phyloP scores from a whole-genome alignment of 2,797 vertebrate species.

The Potorous gilbertii region DNA sequence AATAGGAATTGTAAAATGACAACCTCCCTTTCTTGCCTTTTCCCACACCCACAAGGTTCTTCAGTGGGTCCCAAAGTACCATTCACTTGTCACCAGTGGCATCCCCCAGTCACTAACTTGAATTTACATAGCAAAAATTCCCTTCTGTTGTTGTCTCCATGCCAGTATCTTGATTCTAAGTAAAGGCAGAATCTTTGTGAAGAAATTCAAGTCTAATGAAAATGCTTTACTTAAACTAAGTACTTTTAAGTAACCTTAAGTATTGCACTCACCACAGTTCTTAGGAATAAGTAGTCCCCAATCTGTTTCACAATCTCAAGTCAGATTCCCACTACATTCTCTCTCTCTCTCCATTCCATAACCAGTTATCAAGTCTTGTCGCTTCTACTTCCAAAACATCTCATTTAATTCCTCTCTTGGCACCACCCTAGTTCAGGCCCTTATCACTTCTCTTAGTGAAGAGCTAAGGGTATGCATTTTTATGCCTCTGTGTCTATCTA shows the following conservation, averaged over 20 bases:
- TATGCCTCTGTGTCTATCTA: not conserved
- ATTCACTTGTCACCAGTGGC: not conserved
- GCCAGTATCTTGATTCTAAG: not conserved
- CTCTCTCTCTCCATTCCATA: not conserved
- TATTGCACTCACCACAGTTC: not conserved
- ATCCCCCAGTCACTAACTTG: not conserved
- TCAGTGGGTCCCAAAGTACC: not conserved
- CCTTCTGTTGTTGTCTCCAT: not conserved
- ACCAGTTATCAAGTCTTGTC: not conserved
- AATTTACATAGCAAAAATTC: not conserved
- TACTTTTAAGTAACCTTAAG: not conserved
- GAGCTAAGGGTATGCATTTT: not conserved
- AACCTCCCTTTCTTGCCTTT: not conserved
- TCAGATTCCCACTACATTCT: not conserved
- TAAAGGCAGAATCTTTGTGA: not conserved
- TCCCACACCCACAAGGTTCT: not conserved
- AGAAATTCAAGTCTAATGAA: not conserved
- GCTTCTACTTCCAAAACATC: not conserved
- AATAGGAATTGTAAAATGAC: not conserved
- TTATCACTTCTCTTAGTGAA: not conserved
- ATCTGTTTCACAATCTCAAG: not conserved
- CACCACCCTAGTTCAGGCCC: not conserved
- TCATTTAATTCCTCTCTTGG: not conserved
- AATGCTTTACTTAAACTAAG: not conserved
- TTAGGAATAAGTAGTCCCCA: not conserved